Evolutionary conservation across 1,140 invertebrate species (phyloP).

Genomic region (Cyphomyrmex costatus): DNA sequence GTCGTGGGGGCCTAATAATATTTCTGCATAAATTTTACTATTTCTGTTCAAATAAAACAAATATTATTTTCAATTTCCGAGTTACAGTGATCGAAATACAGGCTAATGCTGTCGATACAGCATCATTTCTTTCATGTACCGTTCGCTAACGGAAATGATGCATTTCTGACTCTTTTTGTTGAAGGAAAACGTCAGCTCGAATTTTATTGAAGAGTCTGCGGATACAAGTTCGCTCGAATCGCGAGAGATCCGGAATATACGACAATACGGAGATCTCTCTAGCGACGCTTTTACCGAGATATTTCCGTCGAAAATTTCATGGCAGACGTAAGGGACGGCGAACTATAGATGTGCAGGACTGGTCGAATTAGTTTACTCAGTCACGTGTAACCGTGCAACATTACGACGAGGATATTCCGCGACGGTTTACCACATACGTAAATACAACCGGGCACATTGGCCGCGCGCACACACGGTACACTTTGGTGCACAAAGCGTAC

Average conservation of each 20-base stretch:
- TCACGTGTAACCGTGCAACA: constrained; percentile 10
- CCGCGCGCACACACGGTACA: background rate
- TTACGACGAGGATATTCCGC: constrained; percentile 55
- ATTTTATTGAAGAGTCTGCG: background rate
- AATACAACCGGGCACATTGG: background rate
- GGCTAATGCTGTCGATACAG: too few relatives aligned
- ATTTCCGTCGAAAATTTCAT: background rate
- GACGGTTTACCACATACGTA: constrained; percentile 38
- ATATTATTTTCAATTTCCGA: too few relatives aligned
- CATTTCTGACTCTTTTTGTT: background rate
- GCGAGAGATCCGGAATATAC: background rate
- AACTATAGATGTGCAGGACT: background rate
- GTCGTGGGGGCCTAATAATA: too few relatives aligned
- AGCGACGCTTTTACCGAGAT: background rate
- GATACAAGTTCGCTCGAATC: background rate
- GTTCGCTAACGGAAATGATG: background rate
- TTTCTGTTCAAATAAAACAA: too few relatives aligned
- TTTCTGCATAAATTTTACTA: too few relatives aligned
- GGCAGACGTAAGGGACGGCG: background rate
- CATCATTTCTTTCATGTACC: too few relatives aligned
- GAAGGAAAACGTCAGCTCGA: background rate
- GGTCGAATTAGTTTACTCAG: constrained; percentile 33
- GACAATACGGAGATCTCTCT: background rate
- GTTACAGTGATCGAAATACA: too few relatives aligned
- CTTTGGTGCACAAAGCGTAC: constrained; percentile 66